Percentiles rank a stretch among this genome's conserved stretches.
phyloP scores from a whole-genome alignment of 2,888 invertebrate genomes.

The Drosophila subsilvestris region DNA sequence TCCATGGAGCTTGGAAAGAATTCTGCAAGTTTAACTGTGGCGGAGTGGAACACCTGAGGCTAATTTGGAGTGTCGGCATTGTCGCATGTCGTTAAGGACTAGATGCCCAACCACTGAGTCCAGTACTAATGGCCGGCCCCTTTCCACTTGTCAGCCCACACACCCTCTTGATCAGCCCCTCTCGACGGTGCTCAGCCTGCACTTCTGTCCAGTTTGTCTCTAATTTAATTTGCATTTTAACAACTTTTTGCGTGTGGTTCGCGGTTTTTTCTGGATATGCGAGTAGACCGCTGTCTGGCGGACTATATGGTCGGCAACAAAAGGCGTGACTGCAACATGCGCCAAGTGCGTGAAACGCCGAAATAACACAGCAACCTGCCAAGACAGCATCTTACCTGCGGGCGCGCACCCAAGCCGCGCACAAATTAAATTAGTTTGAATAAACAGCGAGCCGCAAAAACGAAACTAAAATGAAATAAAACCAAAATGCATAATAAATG shows the following conservation, averaged over 20 bases:
- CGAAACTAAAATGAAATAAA: conserved; percentile 43
- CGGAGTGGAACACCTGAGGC: not conserved
- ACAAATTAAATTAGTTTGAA: conserved; percentile 79
- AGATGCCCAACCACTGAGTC: conserved; percentile 5
- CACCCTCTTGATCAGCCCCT: conserved; percentile 36
- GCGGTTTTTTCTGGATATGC: conserved; percentile 41
- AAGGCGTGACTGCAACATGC: conserved; percentile 82
- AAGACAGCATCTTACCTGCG: conserved; percentile 58
- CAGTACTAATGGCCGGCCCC: conserved; percentile 9
- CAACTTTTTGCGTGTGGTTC: conserved; percentile 81
- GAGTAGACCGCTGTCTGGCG: conserved; percentile 34
- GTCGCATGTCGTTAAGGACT: conserved; percentile 52
- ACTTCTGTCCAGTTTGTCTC: conserved; percentile 68
- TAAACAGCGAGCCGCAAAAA: conserved; percentile 70
- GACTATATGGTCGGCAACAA: conserved; percentile 44
- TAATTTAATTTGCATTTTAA: conserved; percentile 82
- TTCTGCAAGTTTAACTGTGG: not conserved
- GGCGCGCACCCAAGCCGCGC: conserved; percentile 71
- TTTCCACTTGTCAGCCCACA: conserved; percentile 40
- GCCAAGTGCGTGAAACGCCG: conserved; percentile 80
- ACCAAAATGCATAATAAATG: conserved; percentile 73
- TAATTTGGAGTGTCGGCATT: not conserved
- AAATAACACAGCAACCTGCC: conserved; percentile 76
- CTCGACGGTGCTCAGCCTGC: not conserved
- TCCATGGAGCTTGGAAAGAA: not conserved